phyloP scores from a whole-genome alignment of 2,797 vertebrate species.

The Coregonus sp. region DNA sequence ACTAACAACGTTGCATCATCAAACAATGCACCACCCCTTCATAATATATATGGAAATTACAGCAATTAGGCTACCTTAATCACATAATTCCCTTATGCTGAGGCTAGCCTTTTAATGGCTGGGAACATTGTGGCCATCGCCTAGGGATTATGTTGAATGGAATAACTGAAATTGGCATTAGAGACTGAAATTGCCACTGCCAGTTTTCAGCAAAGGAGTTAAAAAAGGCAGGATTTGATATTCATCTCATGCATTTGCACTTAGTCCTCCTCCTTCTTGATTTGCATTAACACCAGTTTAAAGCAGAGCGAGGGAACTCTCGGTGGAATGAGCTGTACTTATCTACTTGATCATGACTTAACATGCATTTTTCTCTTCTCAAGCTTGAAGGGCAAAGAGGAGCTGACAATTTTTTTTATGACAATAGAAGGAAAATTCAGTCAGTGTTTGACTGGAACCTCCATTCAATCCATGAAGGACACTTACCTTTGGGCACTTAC shows the following conservation, averaged over 20 bases:
- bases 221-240: slow-evolving; percentile 49
- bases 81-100: slow-evolving; percentile 33
- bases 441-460: too few relatives aligned
- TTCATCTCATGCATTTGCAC: slow-evolving; percentile 62
- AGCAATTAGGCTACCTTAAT: slow-evolving; percentile 46
- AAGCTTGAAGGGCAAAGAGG: slow-evolving; percentile 57
- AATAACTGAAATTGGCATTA: slow-evolving; percentile 14
- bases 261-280: slow-evolving; percentile 55
- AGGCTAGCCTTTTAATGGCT: slow-evolving; percentile 23
- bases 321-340: slow-evolving; percentile 49
- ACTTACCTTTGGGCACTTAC: background rate
- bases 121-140: background rate
- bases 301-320: slow-evolving; percentile 49
- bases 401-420: slow-evolving; percentile 36
- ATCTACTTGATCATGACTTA: slow-evolving; percentile 59
- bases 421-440: background rate
- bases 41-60: slow-evolving; percentile 33
- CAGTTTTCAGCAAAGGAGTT: background rate
- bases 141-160: slow-evolving; percentile 11
- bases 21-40: slow-evolving; percentile 33
- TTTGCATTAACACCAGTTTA: slow-evolving; percentile 68
- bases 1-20: slow-evolving; percentile 42
- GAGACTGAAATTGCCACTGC: slow-evolving; percentile 17
- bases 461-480: background rate
- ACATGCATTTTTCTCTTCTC: slow-evolving; percentile 51